Evolutionary conservation across 1,140 invertebrate genomes (phyloP).

Genomic region (Drosophila erecta): DNA sequence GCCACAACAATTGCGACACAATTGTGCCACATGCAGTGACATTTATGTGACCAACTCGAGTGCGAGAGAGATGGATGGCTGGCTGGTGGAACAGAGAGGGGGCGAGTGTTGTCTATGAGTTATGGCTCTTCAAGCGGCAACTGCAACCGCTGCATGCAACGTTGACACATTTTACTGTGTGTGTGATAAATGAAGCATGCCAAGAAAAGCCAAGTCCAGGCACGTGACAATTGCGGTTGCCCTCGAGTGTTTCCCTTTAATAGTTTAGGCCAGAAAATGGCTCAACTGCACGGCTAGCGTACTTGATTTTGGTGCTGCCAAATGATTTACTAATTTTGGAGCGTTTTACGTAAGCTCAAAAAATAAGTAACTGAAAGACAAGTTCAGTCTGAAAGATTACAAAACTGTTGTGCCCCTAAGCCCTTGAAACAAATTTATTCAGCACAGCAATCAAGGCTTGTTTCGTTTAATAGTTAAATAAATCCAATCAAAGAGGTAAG

Average conservation of each 20-base stretch:
- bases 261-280: slow-evolving; percentile 8
- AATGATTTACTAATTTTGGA: not conserved
- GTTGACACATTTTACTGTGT: slow-evolving; percentile 58
- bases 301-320: not conserved
- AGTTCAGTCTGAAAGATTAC: too few species aligned
- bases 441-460: not conserved
- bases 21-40: slow-evolving; percentile 75
- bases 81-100: slow-evolving; percentile 10
- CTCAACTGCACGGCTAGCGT: not conserved
- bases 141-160: slow-evolving; percentile 37
- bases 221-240: slow-evolving; percentile 26
- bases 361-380: not conserved
- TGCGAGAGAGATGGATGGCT: slow-evolving; percentile 20
- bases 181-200: slow-evolving; percentile 66
- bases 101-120: slow-evolving; percentile 64
- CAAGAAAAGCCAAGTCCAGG: slow-evolving; percentile 40
- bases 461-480: not conserved
- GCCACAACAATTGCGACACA: slow-evolving; percentile 63
- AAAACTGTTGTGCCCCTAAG: not conserved
- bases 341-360: not conserved
- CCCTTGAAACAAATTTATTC: not conserved
- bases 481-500: not conserved
- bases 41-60: slow-evolving; percentile 68
- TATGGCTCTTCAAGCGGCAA: slow-evolving; percentile 61
- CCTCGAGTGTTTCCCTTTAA: slow-evolving; percentile 25